Evolutionary conservation across 1,140 invertebrate species (phyloP).

Genomic region (Nylanderia fulva): DNA sequence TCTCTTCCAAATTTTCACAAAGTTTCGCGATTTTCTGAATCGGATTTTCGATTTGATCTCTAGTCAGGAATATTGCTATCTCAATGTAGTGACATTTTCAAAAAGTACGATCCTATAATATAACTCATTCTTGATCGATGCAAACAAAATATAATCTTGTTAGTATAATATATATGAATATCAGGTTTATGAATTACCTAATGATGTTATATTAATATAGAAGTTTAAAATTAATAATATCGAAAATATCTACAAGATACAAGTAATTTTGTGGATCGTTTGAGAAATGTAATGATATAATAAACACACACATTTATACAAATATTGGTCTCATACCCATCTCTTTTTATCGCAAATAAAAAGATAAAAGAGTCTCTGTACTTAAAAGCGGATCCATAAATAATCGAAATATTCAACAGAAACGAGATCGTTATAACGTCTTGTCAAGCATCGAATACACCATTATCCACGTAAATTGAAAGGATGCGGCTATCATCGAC

Average conservation of each 20-base stretch:
- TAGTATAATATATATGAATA: neutral
- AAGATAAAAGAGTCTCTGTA: neutral
- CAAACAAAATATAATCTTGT: neutral
- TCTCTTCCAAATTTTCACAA: conserved; percentile 24
- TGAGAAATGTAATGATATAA: conserved; percentile 20
- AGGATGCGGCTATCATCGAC: neutral
- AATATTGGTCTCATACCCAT: neutral
- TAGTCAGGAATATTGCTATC: neutral
- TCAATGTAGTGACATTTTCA: neutral
- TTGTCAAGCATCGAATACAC: neutral
- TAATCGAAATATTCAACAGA: conserved; percentile 11
- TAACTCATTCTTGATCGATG: neutral
- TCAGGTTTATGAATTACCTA: conserved; percentile 15
- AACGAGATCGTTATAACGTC: neutral
- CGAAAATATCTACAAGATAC: neutral
- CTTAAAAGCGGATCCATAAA: conserved; percentile 2
- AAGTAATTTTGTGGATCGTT: neutral
- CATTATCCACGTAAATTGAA: conserved; percentile 38
- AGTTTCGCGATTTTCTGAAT: conserved; percentile 13
- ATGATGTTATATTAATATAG: conserved; percentile 1
- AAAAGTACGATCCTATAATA: neutral
- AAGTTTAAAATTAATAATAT: conserved; percentile 10
- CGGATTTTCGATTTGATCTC: neutral
- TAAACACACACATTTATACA: neutral
- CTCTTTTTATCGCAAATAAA: neutral